Evolutionary conservation across 2,797 vertebrate genomes (phyloP).

Genomic region (Silurus lanzhouensis): DNA sequence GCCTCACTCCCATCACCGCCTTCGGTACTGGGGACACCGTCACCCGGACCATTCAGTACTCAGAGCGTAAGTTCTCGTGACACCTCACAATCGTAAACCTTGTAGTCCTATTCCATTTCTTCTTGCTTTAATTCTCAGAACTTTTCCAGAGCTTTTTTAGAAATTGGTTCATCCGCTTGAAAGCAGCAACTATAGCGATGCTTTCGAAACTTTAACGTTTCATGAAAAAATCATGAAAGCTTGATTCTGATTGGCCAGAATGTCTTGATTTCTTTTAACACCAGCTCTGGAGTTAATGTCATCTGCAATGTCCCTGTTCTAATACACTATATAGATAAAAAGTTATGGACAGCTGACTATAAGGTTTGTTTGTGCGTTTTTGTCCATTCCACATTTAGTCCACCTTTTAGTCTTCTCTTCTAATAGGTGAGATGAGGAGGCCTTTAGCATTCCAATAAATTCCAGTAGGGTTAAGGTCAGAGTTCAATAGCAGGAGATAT

Average conservation of each 20-base stretch:
- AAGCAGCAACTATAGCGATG: too few species aligned
- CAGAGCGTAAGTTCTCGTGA: constrained; percentile 84
- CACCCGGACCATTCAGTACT: constrained; percentile 88
- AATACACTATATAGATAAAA: neutral
- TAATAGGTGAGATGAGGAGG: too few species aligned
- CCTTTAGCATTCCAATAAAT: too few species aligned
- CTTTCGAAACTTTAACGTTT: too few species aligned
- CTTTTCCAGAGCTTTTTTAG: neutral
- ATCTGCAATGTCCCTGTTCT: neutral
- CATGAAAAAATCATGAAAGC: neutral
- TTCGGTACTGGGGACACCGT: constrained; percentile 85
- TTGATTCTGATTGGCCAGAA: constrained; percentile 1
- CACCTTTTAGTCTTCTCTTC: too few species aligned
- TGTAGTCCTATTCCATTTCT: neutral
- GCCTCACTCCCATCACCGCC: constrained; percentile 87
- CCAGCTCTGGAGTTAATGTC: neutral
- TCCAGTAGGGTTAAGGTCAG: too few species aligned
- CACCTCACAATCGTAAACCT: neutral
- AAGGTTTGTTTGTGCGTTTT: too few species aligned
- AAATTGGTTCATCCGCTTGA: neutral
- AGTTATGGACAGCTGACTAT: too few species aligned
- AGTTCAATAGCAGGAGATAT: too few species aligned
- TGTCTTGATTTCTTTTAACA: neutral
- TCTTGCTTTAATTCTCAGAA: neutral
- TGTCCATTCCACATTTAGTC: too few species aligned